These are phyloP conservation scores for Lanius ludovicianus DNA, from an alignment of 2,113 vertebrate genomes.

Conservation along the genomic window DNA sequence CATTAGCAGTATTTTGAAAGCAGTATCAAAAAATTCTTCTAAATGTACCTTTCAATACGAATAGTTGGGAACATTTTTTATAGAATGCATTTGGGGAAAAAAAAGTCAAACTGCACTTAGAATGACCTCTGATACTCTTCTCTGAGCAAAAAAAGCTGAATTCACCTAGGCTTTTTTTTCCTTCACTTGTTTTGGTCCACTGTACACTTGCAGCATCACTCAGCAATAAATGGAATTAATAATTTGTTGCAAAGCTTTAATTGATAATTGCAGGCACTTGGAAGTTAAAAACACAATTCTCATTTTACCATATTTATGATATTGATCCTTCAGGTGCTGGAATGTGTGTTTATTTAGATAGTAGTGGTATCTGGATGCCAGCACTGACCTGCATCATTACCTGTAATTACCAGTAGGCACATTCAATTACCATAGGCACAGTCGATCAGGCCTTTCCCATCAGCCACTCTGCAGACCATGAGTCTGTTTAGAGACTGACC, in stretches of 20 bases:
- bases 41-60: background rate
- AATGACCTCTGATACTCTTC: background rate
- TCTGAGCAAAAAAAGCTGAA: background rate
- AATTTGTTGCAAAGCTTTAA: background rate
- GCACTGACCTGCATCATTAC: background rate
- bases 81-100: background rate
- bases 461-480: background rate
- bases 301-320: background rate
- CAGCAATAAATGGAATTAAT: background rate
- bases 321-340: background rate
- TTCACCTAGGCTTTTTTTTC: background rate
- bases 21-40: background rate
- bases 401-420: background rate
- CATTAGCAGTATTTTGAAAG: background rate
- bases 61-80: background rate
- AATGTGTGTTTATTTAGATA: background rate
- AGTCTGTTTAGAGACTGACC: background rate
- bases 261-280: background rate
- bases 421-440: background rate
- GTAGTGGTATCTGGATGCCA: background rate
- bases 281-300: background rate
- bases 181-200: background rate
- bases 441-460: background rate
- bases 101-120: background rate
- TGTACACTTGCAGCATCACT: background rate